Evolutionary conservation across 1,140 invertebrate species (phyloP).

Genomic region (Apis florea): DNA sequence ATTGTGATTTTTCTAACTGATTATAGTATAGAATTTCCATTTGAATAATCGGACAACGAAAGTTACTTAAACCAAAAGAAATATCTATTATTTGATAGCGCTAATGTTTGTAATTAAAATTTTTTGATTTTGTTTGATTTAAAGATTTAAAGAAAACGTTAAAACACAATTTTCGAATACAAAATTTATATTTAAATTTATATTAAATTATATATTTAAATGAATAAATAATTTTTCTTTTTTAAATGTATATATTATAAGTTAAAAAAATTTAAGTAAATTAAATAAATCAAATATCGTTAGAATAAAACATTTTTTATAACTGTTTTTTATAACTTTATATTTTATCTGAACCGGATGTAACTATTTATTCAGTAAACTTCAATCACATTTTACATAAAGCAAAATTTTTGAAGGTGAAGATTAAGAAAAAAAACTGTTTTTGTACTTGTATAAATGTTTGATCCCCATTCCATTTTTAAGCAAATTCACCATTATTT

Average conservation of each 20-base stretch:
- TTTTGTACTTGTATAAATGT: not conserved
- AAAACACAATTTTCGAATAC: too few relatives aligned
- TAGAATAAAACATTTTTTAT: not conserved
- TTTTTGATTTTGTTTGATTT: too few relatives aligned
- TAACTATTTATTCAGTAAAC: not conserved
- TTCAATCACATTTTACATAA: not conserved
- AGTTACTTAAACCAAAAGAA: slow-evolving; percentile 9
- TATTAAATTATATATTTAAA: too few relatives aligned
- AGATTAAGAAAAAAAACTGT: not conserved
- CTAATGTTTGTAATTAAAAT: not conserved
- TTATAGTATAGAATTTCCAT: not conserved
- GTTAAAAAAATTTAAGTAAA: not conserved
- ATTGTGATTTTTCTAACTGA: slow-evolving; percentile 19
- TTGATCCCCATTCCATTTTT: not conserved
- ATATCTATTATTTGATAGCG: not conserved
- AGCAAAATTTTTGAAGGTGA: not conserved
- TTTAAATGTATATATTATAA: too few relatives aligned
- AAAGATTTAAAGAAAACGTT: too few relatives aligned
- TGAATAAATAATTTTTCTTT: too few relatives aligned
- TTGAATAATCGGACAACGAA: not conserved
- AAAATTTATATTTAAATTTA: too few relatives aligned
- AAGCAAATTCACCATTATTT: not conserved
- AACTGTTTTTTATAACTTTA: not conserved
- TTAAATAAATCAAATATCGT: not conserved
- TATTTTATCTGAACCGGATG: not conserved